These are phyloP conservation scores for Distichodus sexfasciatus DNA, from an alignment of 2,797 vertebrate species.

Conservation along the genomic window DNA sequence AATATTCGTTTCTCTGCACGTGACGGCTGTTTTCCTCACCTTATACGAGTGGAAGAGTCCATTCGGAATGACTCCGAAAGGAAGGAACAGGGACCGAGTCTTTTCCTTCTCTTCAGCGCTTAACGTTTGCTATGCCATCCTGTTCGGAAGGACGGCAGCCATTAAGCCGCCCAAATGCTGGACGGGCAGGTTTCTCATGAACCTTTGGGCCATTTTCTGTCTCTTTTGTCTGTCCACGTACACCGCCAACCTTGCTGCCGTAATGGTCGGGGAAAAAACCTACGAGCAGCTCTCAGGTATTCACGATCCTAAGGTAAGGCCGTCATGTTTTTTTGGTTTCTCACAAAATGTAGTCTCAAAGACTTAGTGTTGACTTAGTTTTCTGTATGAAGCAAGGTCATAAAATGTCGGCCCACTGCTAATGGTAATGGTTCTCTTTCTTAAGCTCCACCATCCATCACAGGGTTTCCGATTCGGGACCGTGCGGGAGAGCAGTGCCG, in stretches of 20 bases:
- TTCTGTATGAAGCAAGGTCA: neutral
- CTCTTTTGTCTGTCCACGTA: conserved; percentile 97
- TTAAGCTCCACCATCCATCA: conserved; percentile 94
- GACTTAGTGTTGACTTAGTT: neutral
- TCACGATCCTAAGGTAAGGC: conserved; percentile 94
- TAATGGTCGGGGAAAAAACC: conserved; percentile 98
- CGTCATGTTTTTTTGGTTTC: neutral
- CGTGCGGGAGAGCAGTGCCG: conserved; percentile 93
- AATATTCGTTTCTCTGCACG: conserved; percentile 94
- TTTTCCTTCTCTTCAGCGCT: conserved; percentile 97
- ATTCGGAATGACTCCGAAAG: conserved; percentile 95
- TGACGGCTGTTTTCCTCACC: conserved; percentile 94
- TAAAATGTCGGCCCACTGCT: neutral
- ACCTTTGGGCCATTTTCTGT: conserved; percentile 99
- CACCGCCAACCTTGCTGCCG: conserved; percentile 95
- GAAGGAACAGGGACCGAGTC: conserved; percentile 88
- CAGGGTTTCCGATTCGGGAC: conserved; percentile 97
- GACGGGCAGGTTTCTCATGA: conserved; percentile 98
- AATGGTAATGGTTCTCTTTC: conserved; percentile 31
- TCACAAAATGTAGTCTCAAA: neutral
- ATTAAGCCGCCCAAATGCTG: conserved; percentile 98
- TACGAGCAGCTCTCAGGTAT: conserved; percentile 98
- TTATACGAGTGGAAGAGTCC: conserved; percentile 98
- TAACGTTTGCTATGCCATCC: conserved; percentile 94
- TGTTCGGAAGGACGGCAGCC: conserved; percentile 93